These are phyloP conservation scores for Malthinus seriepunctatus DNA, from an alignment of 2,888 invertebrate species.

Conservation along the genomic window DNA sequence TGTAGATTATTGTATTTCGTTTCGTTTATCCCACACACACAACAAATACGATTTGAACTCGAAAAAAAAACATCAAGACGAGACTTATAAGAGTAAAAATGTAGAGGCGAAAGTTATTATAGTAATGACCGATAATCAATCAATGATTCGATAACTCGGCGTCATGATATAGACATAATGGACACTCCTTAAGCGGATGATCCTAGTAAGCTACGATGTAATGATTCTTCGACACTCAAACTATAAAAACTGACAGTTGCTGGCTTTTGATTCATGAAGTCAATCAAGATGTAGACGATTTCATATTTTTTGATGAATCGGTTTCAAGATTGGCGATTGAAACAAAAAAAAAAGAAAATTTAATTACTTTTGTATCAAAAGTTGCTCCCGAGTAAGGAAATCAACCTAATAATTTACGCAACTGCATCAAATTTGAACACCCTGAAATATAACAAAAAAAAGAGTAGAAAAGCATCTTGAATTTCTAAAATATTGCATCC, in stretches of 20 bases:
- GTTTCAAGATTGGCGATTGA: slow-evolving; percentile 1
- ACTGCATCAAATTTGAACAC: slow-evolving; percentile 28
- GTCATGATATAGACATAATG: slow-evolving; percentile 27
- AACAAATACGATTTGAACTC: too few relatives aligned
- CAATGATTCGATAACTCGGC: slow-evolving; percentile 33
- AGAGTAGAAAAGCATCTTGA: slow-evolving; percentile 16
- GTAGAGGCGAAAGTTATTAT: slow-evolving; percentile 20
- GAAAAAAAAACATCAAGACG: background rate
- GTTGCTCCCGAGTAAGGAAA: slow-evolving; percentile 15
- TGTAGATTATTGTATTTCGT: too few relatives aligned
- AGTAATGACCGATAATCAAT: slow-evolving; percentile 34
- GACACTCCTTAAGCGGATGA: slow-evolving; percentile 20
- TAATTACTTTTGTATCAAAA: slow-evolving; percentile 6
- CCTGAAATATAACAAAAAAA: slow-evolving; percentile 21
- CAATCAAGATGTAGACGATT: slow-evolving; percentile 23
- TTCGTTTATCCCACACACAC: too few relatives aligned
- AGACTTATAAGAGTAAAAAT: background rate
- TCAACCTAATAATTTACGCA: slow-evolving; percentile 22
- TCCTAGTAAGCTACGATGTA: slow-evolving; percentile 20
- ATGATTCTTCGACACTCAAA: slow-evolving; percentile 12
- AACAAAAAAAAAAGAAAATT: background rate
- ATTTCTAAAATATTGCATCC: slow-evolving; percentile 28
- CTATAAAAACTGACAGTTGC: slow-evolving; percentile 24
- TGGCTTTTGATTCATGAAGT: slow-evolving; percentile 22
- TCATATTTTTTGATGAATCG: slow-evolving; percentile 7